phyloP scores from a whole-genome alignment of 2,113 vertebrate species.

The Tauraco erythrolophus region DNA sequence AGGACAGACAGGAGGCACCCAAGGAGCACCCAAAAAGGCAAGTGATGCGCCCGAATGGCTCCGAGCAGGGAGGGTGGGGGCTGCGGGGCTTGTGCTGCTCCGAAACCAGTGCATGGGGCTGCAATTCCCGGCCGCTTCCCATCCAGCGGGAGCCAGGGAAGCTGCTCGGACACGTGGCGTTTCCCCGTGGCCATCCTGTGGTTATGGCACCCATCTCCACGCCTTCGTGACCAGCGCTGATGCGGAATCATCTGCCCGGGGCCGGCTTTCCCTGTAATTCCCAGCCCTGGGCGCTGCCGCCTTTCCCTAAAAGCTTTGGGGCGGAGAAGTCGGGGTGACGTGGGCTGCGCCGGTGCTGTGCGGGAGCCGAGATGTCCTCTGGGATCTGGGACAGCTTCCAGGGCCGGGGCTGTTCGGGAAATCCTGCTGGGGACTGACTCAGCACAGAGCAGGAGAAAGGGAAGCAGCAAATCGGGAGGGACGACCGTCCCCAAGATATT shows the following conservation, averaged over 20 bases:
- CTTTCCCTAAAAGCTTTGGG: not conserved
- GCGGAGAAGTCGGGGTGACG: fast-evolving
- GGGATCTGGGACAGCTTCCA: not conserved
- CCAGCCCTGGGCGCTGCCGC: fast-evolving
- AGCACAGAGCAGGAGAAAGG: not conserved
- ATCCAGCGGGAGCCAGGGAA: fast-evolving
- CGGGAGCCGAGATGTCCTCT: not conserved
- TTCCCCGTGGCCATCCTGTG: fast-evolving
- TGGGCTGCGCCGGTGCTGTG: fast-evolving
- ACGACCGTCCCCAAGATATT: fast-evolving
- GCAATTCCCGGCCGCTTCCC: not conserved
- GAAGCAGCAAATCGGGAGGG: fast-evolving
- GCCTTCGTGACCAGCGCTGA: not conserved
- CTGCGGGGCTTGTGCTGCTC: not conserved
- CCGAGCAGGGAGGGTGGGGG: not conserved
- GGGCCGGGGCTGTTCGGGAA: fast-evolving
- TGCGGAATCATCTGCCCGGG: fast-evolving
- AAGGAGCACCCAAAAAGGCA: not conserved
- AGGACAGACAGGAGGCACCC: not conserved
- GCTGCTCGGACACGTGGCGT: not conserved
- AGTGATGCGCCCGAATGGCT: fast-evolving
- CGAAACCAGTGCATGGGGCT: fast-evolving
- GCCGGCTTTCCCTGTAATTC: not conserved
- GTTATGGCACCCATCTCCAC: not conserved
- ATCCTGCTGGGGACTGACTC: not conserved